These are phyloP conservation scores for Cathartes aura DNA, from an alignment of 2,113 vertebrate genomes.

Conservation along the genomic window DNA sequence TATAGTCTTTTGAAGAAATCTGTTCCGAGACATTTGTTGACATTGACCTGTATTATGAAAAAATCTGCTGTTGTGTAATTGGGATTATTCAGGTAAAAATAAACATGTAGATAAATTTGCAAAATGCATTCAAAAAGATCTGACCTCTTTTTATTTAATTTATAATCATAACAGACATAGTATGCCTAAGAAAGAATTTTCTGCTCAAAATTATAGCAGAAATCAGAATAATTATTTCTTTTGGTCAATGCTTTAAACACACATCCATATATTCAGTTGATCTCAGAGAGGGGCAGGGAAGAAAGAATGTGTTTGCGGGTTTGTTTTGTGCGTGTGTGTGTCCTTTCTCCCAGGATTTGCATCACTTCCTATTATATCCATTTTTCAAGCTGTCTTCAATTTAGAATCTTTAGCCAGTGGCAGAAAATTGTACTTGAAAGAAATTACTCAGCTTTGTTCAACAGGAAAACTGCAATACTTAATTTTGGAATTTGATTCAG, in stretches of 20 bases:
- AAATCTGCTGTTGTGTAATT: neutral
- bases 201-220: neutral
- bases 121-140: neutral
- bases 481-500: slow-evolving; percentile 19
- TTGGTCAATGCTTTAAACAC: neutral
- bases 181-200: neutral
- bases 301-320: neutral
- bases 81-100: neutral
- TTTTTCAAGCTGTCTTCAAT: neutral
- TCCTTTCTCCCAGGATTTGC: neutral
- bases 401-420: neutral
- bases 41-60: neutral
- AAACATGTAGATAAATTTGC: neutral
- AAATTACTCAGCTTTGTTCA: slow-evolving; percentile 28
- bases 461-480: neutral
- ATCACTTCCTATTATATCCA: neutral
- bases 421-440: neutral
- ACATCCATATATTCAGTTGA: neutral
- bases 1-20: neutral
- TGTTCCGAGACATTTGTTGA: neutral
- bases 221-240: neutral
- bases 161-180: neutral
- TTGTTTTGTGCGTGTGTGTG: neutral
- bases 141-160: neutral
- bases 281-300: neutral